A percentile compares a stretch with the other conserved stretches of the same genome.
These are phyloP conservation scores for Coptodon rendalli DNA, from an alignment of 2,113 vertebrate genomes.

Conservation along the genomic window DNA sequence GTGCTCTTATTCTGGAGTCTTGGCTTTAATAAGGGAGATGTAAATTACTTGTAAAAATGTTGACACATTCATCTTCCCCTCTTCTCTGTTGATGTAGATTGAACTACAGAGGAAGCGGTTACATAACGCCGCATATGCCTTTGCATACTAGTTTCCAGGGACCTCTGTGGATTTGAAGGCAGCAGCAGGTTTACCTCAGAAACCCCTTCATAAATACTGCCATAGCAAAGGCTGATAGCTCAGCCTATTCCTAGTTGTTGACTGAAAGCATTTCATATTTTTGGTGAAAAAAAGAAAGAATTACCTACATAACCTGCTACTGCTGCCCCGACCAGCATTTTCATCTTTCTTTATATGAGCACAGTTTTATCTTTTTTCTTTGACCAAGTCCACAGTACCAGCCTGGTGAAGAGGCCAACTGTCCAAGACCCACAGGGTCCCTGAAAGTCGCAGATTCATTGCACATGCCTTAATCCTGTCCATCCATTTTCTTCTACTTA, in stretches of 20 bases:
- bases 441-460: background rate
- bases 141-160: background rate
- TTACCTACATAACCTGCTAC: background rate
- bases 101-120: background rate
- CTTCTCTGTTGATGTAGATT: background rate
- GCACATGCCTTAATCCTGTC: background rate
- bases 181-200: conserved; percentile 18
- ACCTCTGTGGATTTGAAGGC: background rate
- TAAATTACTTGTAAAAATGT: conserved; percentile 11
- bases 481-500: background rate
- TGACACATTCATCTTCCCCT: background rate
- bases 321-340: background rate
- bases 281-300: background rate
- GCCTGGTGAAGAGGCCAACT: background rate
- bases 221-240: background rate
- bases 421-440: background rate
- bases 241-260: background rate
- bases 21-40: conserved; percentile 3
- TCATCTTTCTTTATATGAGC: background rate
- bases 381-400: background rate
- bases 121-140: background rate
- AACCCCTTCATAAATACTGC: background rate
- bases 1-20: background rate
- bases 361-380: background rate
- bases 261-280: background rate